Conservation (phyloP, 2,797 vertebrate species). For the Chromobotia macracanthus region DNA sequence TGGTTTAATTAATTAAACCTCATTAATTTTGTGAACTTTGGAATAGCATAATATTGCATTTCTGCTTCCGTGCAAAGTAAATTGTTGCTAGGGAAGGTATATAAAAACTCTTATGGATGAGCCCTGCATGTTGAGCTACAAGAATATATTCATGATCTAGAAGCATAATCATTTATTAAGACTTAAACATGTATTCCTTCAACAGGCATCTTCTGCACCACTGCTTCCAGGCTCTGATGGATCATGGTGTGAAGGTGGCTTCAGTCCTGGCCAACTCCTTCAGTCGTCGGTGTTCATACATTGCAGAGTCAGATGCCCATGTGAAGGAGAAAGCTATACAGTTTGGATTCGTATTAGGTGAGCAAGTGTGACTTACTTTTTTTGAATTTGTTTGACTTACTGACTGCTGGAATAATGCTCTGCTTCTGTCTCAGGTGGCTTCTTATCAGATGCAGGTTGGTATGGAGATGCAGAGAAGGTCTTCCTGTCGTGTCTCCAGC, state of each 20-base stretch:
- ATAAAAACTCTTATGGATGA: no score
- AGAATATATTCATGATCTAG: background rate
- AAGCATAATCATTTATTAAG: background rate
- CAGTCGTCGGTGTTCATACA: slow-evolving; percentile 96
- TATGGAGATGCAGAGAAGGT: slow-evolving; percentile 98
- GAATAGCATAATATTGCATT: no score
- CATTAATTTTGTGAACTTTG: no score
- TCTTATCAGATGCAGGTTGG: slow-evolving; percentile 97
- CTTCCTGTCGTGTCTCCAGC: slow-evolving; percentile 95
- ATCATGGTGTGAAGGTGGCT: slow-evolving; percentile 97
- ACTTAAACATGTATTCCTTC: slow-evolving; percentile 6
- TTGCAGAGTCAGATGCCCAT: slow-evolving; percentile 93
- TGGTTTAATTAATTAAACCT: no score
- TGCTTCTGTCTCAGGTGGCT: slow-evolving; percentile 81
- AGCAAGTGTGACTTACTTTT: slow-evolving; percentile 36
- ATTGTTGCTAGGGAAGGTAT: no score
- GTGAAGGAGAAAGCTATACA: slow-evolving; percentile 99
- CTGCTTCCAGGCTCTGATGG: slow-evolving; percentile 98
- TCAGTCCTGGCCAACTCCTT: slow-evolving; percentile 97
- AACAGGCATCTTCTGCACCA: slow-evolving; percentile 96
- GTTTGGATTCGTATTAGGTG: slow-evolving; percentile 97
- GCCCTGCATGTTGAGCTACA: no score
- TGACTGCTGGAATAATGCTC: slow-evolving; percentile 29
- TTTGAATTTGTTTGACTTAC: background rate
- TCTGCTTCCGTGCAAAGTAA: no score